Base-by-base conservation (phyloP, 1,140 invertebrate genomes). In the Cephus cinctus region DNA sequence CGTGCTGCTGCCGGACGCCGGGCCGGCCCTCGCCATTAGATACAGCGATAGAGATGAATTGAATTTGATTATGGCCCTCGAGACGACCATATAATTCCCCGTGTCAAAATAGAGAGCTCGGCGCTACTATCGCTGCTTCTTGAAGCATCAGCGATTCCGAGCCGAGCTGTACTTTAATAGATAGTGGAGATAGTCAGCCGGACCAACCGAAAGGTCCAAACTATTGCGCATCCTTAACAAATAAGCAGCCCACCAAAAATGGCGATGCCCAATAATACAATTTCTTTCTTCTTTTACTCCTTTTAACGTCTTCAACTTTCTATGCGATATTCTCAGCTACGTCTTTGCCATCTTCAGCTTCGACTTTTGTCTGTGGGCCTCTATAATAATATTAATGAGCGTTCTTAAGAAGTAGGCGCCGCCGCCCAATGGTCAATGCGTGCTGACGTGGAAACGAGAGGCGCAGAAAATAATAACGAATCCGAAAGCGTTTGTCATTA, bases 381-480 rank as follows among this genome's bases (percentile, higher is more conserved):
- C 25, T n/a, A n/a, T 6, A 27, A 27, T 27, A 27, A 61, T 63
- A 63, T 61, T 63, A 63, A 63, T 62, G 60, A 59, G 51, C 56
- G 35, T 34, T 58, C 42, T 42, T 56, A 61, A 52, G 47, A 48
- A 53, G 60, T 56, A 63, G 50, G 47, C 56, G 51, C 53, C 56
- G 59, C 59, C 59, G 61, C 59, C 59, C 59, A 61, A n/a, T 41
- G 23, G 36, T 50, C 52, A 32, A 50, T 62, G 47, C 49, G 16
- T 22, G 39, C 43, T 25, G 36, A 32, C 41, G 35, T 31, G 40
- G n/a, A n/a, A n/a, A n/a, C 43, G 19, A 31, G 22, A 15, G 6
- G 49, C 56, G 59, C 56, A 62, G 57, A 61, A 62, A 62, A 62
- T 62, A 50, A 61, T 62, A 58, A 62, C 50, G 50, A 61, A 61